Evolutionary conservation across 2,797 vertebrate species (phyloP), one percentile per base, ranked within the genome.

Genomic region (Fundulus diaphanus): DNA sequence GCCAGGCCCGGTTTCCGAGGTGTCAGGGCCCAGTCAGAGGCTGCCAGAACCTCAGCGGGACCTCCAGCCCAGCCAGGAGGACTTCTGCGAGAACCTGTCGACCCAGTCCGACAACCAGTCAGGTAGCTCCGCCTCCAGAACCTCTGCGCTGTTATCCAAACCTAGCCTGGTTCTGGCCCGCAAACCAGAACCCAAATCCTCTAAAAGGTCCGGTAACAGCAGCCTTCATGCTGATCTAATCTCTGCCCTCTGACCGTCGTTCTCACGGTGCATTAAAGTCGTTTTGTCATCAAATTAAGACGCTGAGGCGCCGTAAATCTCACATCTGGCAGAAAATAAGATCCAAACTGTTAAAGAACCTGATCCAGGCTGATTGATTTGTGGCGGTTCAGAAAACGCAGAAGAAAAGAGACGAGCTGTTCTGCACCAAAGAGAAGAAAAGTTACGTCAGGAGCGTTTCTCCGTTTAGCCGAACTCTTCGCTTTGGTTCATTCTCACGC

Each of bases 101-200:
- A 89, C 87, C 0, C 94, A 93, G 78, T 92, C 94, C 0, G 95
- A 94, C 92, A 95, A 94, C 89, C 95, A 94, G 72, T 95, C 95
- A 90, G 95, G 94, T 95, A 90, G 37, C n/a, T 0, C 1, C 42
- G 9, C 0, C 49, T 42, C 13, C 11, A 4, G 13, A 49, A 13
- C 1, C n/a, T 46, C 40, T 35, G n/a, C n/a, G n/a, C n/a, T n/a
- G n/a, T n/a, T n/a, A n/a, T n/a, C n/a, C n/a, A n/a, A n/a, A n/a
- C n/a, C n/a, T n/a, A 20, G 37, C 1, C 59, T 63, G 31, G 33
- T 51, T 22, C 7, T 6, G 49, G 20, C 18, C 18, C 7, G 3
- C 7, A 37, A 24, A 24, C 59, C 8, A 1, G 1, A 31, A 59
- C 57, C 57, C 29, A 20, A 59, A 59, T 61, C 33, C 57, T 61